phyloP scores from a whole-genome alignment of 2,888 invertebrate species.

The Stictocephala bisonia region DNA sequence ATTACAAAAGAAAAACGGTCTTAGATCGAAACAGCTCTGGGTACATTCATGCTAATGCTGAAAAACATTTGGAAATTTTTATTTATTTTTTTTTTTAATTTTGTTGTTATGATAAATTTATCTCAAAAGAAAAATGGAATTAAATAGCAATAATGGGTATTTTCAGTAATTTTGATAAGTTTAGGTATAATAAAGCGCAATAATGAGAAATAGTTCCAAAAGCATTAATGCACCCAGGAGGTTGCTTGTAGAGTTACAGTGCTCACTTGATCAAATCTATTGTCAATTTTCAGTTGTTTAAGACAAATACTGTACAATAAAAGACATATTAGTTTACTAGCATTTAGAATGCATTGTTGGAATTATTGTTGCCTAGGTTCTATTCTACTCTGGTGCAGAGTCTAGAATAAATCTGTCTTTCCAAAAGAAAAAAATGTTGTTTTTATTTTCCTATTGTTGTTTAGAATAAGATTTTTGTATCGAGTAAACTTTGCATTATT shows the following conservation, averaged over 20 bases:
- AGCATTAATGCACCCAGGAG: neutral
- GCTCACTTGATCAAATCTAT: neutral
- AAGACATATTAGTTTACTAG: constrained; percentile 23
- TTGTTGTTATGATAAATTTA: too few species aligned
- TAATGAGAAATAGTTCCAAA: neutral
- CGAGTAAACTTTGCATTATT: too few species aligned
- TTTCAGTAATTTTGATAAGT: too few species aligned
- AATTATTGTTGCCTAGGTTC: constrained; percentile 13
- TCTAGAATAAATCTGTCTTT: constrained; percentile 38
- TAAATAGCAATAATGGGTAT: too few species aligned
- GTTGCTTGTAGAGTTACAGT: constrained; percentile 2
- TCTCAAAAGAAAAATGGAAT: too few species aligned
- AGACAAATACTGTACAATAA: constrained; percentile 36
- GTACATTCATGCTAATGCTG: too few species aligned
- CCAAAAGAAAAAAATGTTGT: constrained; percentile 1
- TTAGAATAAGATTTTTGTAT: too few species aligned
- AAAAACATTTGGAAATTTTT: too few species aligned
- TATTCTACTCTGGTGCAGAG: neutral
- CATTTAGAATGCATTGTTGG: constrained; percentile 28
- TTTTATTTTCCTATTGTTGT: too few species aligned
- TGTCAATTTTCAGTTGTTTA: constrained; percentile 39
- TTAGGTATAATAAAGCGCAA: neutral
- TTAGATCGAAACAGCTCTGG: too few species aligned
- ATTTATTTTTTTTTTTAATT: too few species aligned
- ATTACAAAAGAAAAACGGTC: too few species aligned